A percentile compares a stretch with the other conserved stretches of the same genome.
Evolutionary conservation across 1,140 invertebrate species (phyloP).

Genomic region (Tribolium madens): DNA sequence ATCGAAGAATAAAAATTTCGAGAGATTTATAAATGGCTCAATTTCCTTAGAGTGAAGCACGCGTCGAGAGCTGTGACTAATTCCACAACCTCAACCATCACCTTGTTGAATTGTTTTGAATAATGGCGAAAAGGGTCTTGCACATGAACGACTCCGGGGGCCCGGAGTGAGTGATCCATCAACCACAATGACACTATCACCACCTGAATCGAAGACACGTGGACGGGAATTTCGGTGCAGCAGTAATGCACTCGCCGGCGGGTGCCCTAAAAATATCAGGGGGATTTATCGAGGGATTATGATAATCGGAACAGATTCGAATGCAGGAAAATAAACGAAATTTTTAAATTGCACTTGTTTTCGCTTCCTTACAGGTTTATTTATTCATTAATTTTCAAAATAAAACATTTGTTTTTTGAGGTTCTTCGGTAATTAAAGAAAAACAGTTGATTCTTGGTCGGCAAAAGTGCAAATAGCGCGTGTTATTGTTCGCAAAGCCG

Average conservation of each 20-base stretch:
- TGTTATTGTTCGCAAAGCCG: constrained; percentile 24
- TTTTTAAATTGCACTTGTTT: no score
- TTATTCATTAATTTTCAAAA: no score
- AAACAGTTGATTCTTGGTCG: no score
- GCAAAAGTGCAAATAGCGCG: no score
- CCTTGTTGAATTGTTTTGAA: constrained; percentile 37
- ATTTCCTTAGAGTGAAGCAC: background rate
- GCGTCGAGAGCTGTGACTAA: constrained; percentile 28
- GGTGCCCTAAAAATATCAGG: constrained; percentile 11
- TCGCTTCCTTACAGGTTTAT: no score
- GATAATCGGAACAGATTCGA: background rate
- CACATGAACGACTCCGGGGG: constrained; percentile 20
- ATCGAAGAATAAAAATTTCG: constrained; percentile 8
- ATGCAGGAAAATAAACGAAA: background rate
- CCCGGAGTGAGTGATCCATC: constrained; percentile 37
- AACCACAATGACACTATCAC: constrained; percentile 34
- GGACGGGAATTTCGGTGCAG: constrained; percentile 14
- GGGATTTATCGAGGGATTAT: constrained; percentile 24
- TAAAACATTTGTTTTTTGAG: no score
- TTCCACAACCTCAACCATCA: constrained; percentile 37
- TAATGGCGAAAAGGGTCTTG: constrained; percentile 35
- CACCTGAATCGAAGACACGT: constrained; percentile 43
- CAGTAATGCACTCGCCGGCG: constrained; percentile 8
- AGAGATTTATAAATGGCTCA: constrained; percentile 9
- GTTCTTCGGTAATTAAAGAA: no score